Evolutionary conservation across 2,113 vertebrate genomes (phyloP).

Genomic region (Sminthopsis crassicaudata): DNA sequence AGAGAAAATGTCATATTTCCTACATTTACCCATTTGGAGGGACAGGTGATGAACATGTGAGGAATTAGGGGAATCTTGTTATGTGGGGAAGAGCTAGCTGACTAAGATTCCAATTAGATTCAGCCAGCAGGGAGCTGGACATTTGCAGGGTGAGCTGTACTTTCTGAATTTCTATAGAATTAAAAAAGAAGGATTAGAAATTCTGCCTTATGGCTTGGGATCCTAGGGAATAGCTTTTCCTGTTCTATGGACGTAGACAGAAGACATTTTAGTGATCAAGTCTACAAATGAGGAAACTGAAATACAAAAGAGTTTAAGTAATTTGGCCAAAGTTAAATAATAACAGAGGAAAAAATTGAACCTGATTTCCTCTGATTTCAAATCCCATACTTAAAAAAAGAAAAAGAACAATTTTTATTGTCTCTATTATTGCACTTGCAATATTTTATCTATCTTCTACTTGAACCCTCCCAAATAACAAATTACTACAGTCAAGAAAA

Average conservation of each 20-base stretch:
- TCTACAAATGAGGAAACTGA: background rate
- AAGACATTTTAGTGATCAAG: background rate
- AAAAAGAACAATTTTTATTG: background rate
- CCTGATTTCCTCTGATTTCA: background rate
- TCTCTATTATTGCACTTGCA: background rate
- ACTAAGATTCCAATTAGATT: background rate
- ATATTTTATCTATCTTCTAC: background rate
- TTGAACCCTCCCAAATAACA: background rate
- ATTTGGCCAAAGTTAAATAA: background rate
- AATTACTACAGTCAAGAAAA: background rate
- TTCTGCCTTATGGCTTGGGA: background rate
- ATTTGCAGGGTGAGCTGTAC: background rate
- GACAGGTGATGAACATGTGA: background rate
- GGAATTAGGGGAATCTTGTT: background rate
- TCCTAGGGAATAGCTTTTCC: background rate
- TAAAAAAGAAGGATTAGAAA: background rate
- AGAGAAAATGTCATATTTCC: conserved; percentile 3
- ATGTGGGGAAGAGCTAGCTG: background rate
- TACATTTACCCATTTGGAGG: background rate
- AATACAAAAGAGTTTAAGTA: background rate
- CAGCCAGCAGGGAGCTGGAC: background rate
- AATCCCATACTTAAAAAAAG: background rate
- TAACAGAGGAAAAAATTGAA: background rate
- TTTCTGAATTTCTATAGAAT: background rate
- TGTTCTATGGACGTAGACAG: background rate